A percentile compares a stretch with the other conserved stretches of the same genome.
phyloP scores from a whole-genome alignment of 2,888 invertebrate genomes.

The Druceiella hillmani region DNA sequence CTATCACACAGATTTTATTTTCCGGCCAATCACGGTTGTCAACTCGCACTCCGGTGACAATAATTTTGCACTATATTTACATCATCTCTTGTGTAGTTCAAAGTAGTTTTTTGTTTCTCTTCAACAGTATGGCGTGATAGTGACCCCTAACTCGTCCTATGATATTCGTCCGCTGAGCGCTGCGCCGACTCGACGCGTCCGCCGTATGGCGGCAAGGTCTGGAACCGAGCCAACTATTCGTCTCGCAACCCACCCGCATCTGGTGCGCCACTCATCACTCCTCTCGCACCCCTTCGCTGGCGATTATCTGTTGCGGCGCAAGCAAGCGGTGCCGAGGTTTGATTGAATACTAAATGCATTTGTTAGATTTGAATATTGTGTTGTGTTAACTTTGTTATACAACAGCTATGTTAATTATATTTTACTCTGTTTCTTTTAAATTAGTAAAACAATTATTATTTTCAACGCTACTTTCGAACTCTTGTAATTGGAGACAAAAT shows the following conservation, averaged over 20 bases:
- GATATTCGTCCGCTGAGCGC: slow-evolving; percentile 61
- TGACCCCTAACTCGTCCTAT: slow-evolving; percentile 60
- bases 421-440: too few species aligned
- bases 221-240: slow-evolving; percentile 33
- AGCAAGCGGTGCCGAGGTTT: slow-evolving; percentile 12
- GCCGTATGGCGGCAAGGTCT: slow-evolving; percentile 36
- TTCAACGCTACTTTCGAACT: too few species aligned
- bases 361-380: too few species aligned
- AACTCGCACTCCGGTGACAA: too few species aligned
- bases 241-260: slow-evolving; percentile 40
- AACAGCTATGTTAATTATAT: too few species aligned
- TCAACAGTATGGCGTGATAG: slow-evolving; percentile 64
- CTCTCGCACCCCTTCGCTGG: slow-evolving; percentile 36
- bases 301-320: slow-evolving; percentile 34
- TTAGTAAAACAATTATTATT: too few species aligned
- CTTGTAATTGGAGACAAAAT: too few species aligned
- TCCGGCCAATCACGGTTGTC: too few species aligned
- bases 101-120: slow-evolving; percentile 19
- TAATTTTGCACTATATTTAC: too few species aligned
- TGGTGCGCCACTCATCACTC: slow-evolving; percentile 52
- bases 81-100: too few species aligned
- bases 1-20: too few species aligned
- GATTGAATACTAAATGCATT: slow-evolving; percentile 12
- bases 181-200: slow-evolving; percentile 33
- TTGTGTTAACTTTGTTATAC: slow-evolving; percentile 6